Conservation (phyloP, 1,140 invertebrate genomes). For the Eupristina koningsbergeri region DNA sequence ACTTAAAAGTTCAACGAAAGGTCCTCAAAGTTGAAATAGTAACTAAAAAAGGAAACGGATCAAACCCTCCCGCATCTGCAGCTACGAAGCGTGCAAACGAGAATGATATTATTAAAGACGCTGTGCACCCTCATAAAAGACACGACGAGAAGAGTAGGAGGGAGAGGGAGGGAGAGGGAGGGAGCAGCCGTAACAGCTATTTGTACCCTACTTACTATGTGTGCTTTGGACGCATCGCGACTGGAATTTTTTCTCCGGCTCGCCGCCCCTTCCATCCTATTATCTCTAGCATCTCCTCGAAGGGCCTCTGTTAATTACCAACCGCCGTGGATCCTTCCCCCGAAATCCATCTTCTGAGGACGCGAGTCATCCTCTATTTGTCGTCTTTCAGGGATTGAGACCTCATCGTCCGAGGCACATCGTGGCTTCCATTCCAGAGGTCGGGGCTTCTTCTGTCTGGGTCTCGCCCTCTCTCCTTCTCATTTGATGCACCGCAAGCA, state of each 20-base stretch:
- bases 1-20: not conserved
- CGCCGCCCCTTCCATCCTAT: not conserved
- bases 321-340: not conserved
- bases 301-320: conserved; percentile 49
- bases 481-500: not conserved
- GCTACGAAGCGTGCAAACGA: not conserved
- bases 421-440: no score
- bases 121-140: conserved; percentile 13
- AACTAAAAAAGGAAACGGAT: conserved; percentile 22
- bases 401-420: not conserved
- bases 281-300: not conserved
- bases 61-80: conserved; percentile 19
- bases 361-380: conserved; percentile 39
- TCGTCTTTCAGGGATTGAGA: conserved; percentile 44
- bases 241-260: conserved; percentile 8
- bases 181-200: conserved; percentile 6
- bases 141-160: not conserved
- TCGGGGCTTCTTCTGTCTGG: not conserved
- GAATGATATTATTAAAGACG: conserved; percentile 41
- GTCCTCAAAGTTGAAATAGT: no score
- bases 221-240: not conserved
- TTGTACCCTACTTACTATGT: conserved; percentile 27
- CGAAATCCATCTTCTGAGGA: conserved; percentile 5
- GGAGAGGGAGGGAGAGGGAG: not conserved
- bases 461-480: not conserved